phyloP scores from a whole-genome alignment of 2,113 vertebrate genomes.

The Lipophrys pholis region DNA sequence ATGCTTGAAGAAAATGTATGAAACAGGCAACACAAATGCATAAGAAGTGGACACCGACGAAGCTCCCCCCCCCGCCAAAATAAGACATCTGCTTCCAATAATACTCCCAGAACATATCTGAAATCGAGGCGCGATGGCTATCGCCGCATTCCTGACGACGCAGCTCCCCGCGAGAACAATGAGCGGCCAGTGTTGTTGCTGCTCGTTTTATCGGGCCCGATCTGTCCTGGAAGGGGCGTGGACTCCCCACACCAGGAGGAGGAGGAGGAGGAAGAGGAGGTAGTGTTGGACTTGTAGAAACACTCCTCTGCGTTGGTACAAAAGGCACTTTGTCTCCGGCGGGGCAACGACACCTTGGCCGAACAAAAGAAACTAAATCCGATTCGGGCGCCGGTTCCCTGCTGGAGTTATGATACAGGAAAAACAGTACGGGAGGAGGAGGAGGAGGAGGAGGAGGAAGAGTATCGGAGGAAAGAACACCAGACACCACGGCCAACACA shows the following conservation, averaged over 20 bases:
- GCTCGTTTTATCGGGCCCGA: conserved; percentile 51
- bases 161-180: conserved; percentile 70
- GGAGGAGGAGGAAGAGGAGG: neutral
- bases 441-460: too few species aligned
- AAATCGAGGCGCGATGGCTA: conserved; percentile 68
- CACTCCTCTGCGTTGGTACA: conserved; percentile 61
- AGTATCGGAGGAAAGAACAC: neutral
- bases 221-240: conserved; percentile 65
- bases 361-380: conserved; percentile 70
- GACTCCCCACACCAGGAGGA: neutral
- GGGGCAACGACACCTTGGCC: conserved; percentile 52
- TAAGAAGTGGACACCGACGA: conserved; percentile 21
- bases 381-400: conserved; percentile 31
- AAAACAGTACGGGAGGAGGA: neutral
- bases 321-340: conserved; percentile 70
- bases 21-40: conserved; percentile 23
- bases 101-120: conserved; percentile 55
- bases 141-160: conserved; percentile 69
- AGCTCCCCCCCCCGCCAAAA: conserved; percentile 8
- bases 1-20: too few species aligned
- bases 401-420: conserved; percentile 40
- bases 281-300: conserved; percentile 47
- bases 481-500: neutral
- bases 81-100: conserved; percentile 76
- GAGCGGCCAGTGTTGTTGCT: conserved; percentile 66